Conservation (phyloP, 2,888 invertebrate species). For the Pinctada fucata region DNA sequence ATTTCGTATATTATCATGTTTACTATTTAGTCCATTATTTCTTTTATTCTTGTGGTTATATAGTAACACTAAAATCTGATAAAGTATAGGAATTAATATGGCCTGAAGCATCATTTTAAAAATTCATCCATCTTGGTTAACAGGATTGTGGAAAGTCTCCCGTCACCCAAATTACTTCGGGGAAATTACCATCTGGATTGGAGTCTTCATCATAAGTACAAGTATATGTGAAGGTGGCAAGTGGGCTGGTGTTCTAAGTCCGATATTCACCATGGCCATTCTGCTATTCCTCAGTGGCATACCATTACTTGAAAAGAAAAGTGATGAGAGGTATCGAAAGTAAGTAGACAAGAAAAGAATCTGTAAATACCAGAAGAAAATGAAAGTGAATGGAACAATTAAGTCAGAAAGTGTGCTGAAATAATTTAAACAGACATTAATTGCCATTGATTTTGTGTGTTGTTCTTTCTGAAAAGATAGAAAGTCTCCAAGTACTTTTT, state of each 20-base stretch:
- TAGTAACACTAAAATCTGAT: too few relatives aligned
- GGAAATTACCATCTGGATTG: conserved; percentile 95
- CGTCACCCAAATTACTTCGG: conserved; percentile 97
- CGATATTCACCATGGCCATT: conserved; percentile 90
- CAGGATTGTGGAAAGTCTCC: conserved; percentile 90
- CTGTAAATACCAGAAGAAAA: not conserved
- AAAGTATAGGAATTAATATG: too few relatives aligned
- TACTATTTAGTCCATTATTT: too few relatives aligned
- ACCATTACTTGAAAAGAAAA: conserved; percentile 89
- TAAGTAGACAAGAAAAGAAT: conserved; percentile 47
- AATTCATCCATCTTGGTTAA: conserved; percentile 8
- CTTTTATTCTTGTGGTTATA: too few relatives aligned
- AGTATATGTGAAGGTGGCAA: conserved; percentile 89
- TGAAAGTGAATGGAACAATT: too few relatives aligned
- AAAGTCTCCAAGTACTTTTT: too few relatives aligned
- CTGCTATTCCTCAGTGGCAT: conserved; percentile 94
- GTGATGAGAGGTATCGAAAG: conserved; percentile 93
- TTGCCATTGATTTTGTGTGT: too few relatives aligned
- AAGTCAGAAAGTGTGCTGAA: too few relatives aligned
- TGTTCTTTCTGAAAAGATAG: too few relatives aligned
- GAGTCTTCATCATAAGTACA: conserved; percentile 91
- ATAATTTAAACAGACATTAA: too few relatives aligned
- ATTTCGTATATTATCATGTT: too few relatives aligned
- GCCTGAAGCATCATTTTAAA: too few relatives aligned
- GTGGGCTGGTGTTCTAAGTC: conserved; percentile 91